Evolutionary conservation across 2,113 vertebrate species (phyloP).

Genomic region (Megaptera novaeangliae): DNA sequence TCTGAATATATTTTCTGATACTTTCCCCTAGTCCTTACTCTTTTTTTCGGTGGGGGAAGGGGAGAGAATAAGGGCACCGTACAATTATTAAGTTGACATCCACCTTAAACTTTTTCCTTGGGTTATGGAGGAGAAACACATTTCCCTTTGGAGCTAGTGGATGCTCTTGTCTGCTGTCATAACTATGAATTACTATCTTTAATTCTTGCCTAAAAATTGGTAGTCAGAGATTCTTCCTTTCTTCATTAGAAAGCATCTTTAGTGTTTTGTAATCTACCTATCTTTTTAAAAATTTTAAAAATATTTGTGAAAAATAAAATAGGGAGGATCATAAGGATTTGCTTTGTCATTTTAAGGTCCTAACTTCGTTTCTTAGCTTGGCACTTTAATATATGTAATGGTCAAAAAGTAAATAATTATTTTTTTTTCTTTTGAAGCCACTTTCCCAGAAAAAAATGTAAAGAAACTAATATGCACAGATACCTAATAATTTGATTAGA

Average conservation of each 20-base stretch:
- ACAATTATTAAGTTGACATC: neutral
- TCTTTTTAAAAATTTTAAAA: neutral
- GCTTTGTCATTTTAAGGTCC: neutral
- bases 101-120: neutral
- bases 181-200: neutral
- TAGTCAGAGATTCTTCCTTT: neutral
- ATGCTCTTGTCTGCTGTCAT: neutral
- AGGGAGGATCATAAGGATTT: neutral
- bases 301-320: neutral
- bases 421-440: slow-evolving; percentile 32
- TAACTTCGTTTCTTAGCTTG: neutral
- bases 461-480: neutral
- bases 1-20: neutral
- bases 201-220: neutral
- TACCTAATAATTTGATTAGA: neutral
- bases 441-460: neutral
- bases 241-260: neutral
- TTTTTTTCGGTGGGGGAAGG: neutral
- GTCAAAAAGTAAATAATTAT: neutral
- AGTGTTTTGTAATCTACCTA: neutral
- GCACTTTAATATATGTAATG: neutral
- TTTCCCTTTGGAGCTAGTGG: neutral
- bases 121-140: neutral
- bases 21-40: neutral
- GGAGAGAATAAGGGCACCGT: rapidly evolving